Conservation (phyloP, 2,797 vertebrate genomes). For the Gephyroberyx darwinii region DNA sequence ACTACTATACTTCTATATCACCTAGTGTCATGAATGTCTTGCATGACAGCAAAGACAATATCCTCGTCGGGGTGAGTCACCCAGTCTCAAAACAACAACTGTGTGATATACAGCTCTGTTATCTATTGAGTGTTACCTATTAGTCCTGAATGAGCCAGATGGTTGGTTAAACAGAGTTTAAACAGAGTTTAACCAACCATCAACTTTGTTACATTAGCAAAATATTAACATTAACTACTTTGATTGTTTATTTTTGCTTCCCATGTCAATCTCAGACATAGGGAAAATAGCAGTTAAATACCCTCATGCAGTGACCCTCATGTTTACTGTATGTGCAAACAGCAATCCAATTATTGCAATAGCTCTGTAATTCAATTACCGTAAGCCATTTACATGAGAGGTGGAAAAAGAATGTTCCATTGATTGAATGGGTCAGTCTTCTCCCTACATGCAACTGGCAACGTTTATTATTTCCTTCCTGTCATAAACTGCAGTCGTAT, state of each 20-base stretch:
- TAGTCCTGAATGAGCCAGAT: constrained; percentile 11
- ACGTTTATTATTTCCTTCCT: constrained; percentile 51
- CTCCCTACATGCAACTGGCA: constrained; percentile 15
- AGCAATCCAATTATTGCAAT: constrained; percentile 14
- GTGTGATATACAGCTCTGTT: constrained; percentile 10
- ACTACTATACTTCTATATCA: too few relatives aligned
- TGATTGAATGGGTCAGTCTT: constrained; percentile 37
- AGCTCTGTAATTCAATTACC: constrained; percentile 51
- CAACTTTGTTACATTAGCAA: not conserved
- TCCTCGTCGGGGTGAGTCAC: not conserved
- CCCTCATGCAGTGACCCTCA: constrained; percentile 12
- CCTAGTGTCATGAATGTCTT: too few relatives aligned
- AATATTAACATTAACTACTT: not conserved
- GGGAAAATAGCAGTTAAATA: not conserved
- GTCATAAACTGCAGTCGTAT: constrained; percentile 23
- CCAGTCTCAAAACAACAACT: not conserved
- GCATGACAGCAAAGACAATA: not conserved
- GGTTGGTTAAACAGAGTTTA: not conserved
- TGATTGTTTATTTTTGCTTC: constrained; percentile 27
- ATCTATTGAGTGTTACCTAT: constrained; percentile 26
- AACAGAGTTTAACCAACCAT: constrained; percentile 12
- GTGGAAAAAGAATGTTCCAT: constrained; percentile 33
- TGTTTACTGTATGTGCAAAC: constrained; percentile 48
- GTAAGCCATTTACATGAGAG: constrained; percentile 34
- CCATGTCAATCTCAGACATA: not conserved